These are phyloP conservation scores for Gerris buenoi DNA, from an alignment of 1,140 invertebrate genomes.

Conservation along the genomic window DNA sequence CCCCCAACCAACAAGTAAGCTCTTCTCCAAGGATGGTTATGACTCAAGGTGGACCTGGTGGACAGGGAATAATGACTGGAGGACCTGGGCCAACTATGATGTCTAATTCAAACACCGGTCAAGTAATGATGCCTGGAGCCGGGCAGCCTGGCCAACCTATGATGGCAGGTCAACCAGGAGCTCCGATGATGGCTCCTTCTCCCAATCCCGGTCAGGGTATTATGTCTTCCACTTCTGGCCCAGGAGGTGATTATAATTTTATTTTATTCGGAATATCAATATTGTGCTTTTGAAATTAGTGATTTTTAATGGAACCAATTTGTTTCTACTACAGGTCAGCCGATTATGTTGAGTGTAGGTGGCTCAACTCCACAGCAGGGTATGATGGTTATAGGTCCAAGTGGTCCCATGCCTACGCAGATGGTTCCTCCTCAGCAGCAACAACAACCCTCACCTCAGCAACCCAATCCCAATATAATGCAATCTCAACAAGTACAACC, in stretches of 20 bases:
- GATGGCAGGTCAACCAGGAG: not conserved
- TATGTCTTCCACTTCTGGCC: not conserved
- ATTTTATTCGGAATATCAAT: too few relatives aligned
- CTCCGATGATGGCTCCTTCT: not conserved
- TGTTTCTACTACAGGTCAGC: not conserved
- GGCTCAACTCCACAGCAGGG: not conserved
- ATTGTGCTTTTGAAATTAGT: too few relatives aligned
- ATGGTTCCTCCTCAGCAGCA: slow-evolving; percentile 24
- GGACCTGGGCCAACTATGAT: too few relatives aligned
- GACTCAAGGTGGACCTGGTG: too few relatives aligned
- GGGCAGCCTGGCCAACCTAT: not conserved
- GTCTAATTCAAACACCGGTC: too few relatives aligned
- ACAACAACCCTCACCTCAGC: slow-evolving; percentile 24
- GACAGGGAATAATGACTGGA: too few relatives aligned
- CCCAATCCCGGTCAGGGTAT: not conserved
- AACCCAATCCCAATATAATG: not conserved
- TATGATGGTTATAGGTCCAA: not conserved
- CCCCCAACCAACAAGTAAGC: not conserved
- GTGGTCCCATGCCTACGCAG: not conserved
- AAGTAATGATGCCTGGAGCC: too few relatives aligned
- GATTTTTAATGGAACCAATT: too few relatives aligned
- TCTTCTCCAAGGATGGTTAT: not conserved
- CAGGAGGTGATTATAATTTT: too few relatives aligned
- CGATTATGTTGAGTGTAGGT: not conserved
- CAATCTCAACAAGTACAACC: not conserved